Percentiles rank a stretch among this genome's conserved stretches.
Conservation (phyloP, 2,113 vertebrate species). For the Salvelinus namaycush region DNA sequence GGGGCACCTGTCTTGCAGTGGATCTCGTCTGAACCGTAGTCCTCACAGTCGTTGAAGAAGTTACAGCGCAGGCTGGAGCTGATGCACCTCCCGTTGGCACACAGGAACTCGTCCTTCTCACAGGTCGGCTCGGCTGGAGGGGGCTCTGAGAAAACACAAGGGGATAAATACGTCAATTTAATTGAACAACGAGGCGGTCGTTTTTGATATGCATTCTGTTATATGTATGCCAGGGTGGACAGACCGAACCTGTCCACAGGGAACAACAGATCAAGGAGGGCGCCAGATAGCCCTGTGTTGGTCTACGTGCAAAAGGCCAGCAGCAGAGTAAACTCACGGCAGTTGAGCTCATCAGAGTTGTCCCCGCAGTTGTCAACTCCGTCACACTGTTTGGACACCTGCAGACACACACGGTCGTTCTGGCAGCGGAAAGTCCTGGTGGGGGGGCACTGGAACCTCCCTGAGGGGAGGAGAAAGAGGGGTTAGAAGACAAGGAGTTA, state of each 20-base stretch:
- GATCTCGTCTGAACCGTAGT: conserved; percentile 87
- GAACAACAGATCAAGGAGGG: not conserved
- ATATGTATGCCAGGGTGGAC: no score
- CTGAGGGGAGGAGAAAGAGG: conserved; percentile 55
- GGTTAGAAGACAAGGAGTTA: not conserved
- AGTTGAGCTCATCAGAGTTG: conserved; percentile 87
- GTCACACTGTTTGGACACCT: conserved; percentile 86
- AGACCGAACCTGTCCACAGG: not conserved
- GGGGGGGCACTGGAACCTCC: conserved; percentile 90
- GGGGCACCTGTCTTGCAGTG: conserved; percentile 73
- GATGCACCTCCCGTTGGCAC: conserved; percentile 84
- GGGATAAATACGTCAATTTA: not conserved
- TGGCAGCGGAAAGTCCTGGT: conserved; percentile 92
- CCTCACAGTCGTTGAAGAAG: conserved; percentile 93
- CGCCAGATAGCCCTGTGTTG: no score
- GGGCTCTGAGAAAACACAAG: conserved; percentile 45
- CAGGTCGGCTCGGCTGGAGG: conserved; percentile 70
- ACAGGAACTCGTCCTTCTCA: conserved; percentile 89
- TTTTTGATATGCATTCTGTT: no score
- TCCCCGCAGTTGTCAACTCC: conserved; percentile 91
- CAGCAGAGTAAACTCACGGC: conserved; percentile 75
- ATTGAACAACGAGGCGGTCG: no score
- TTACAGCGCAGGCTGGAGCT: conserved; percentile 87
- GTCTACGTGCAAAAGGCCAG: not conserved
- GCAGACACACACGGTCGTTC: conserved; percentile 91